Conservation (phyloP, 1,140 invertebrate genomes). For the Ceratitis capitata region DNA sequence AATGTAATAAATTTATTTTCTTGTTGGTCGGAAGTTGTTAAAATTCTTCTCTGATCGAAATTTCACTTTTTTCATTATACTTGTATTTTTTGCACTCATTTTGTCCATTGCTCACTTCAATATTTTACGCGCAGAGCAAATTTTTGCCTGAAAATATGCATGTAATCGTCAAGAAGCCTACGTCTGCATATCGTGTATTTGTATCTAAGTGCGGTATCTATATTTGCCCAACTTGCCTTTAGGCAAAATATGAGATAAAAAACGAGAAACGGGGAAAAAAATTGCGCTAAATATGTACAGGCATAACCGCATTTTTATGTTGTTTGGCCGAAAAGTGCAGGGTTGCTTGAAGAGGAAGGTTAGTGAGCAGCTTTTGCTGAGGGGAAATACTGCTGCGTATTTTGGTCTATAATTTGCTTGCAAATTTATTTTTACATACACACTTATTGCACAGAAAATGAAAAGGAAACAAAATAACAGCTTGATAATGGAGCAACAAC, state of each 20-base stretch:
- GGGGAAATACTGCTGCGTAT: neutral
- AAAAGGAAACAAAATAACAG: no score
- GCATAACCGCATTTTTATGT: neutral
- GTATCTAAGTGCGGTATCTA: neutral
- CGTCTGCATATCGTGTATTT: neutral
- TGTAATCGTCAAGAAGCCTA: neutral
- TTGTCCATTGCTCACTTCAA: neutral
- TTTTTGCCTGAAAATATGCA: neutral
- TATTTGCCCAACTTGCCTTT: neutral
- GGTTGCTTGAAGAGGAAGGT: neutral
- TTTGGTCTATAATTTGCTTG: neutral
- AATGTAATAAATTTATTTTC: neutral
- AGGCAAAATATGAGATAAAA: neutral
- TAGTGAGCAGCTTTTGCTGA: neutral
- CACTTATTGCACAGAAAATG: neutral
- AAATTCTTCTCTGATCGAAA: neutral
- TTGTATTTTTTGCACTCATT: neutral
- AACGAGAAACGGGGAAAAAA: neutral
- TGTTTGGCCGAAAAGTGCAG: neutral
- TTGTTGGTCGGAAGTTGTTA: slow-evolving; percentile 21
- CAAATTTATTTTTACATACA: neutral
- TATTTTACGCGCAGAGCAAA: neutral
- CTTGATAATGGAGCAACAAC: neutral
- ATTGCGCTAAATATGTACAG: neutral
- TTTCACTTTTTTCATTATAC: neutral